phyloP scores from a whole-genome alignment of 2,888 invertebrate genomes.

The Ophion obscuratus region DNA sequence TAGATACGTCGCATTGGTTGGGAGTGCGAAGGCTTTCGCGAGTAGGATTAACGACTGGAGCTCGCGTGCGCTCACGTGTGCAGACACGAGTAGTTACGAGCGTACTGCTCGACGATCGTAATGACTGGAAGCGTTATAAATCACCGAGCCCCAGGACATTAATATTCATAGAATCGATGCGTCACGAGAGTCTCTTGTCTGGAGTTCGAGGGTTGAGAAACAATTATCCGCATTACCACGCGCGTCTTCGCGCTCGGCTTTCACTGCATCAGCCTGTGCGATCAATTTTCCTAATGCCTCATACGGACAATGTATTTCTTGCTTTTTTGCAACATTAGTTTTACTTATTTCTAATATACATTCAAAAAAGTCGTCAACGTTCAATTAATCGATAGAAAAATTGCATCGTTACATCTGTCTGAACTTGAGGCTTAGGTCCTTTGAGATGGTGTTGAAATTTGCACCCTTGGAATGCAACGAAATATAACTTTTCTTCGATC shows the following conservation, averaged over 20 bases:
- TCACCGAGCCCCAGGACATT: constrained; percentile 69
- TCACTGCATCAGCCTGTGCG: constrained; percentile 3
- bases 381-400: neutral
- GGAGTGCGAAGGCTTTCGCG: constrained; percentile 61
- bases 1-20: neutral
- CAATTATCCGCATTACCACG: constrained; percentile 35
- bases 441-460: neutral
- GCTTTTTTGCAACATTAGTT: neutral
- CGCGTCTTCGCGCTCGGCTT: constrained; percentile 53
- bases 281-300: neutral
- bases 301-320: neutral
- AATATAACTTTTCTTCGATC: too few species aligned
- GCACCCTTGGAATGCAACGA: too few species aligned
- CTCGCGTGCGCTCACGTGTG: constrained; percentile 1
- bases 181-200: constrained; percentile 64
- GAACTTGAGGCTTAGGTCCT: neutral
- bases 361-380: neutral
- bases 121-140: constrained; percentile 72
- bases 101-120: constrained; percentile 64
- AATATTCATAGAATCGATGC: constrained; percentile 75
- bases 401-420: neutral
- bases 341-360: neutral
- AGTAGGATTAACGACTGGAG: constrained; percentile 68
- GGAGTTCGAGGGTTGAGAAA: constrained; percentile 56
- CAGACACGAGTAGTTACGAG: constrained; percentile 40